Percentiles rank a stretch among this genome's conserved stretches.
These are phyloP conservation scores for Agrypnia vestita DNA, from an alignment of 1,140 invertebrate species.

Conservation along the genomic window DNA sequence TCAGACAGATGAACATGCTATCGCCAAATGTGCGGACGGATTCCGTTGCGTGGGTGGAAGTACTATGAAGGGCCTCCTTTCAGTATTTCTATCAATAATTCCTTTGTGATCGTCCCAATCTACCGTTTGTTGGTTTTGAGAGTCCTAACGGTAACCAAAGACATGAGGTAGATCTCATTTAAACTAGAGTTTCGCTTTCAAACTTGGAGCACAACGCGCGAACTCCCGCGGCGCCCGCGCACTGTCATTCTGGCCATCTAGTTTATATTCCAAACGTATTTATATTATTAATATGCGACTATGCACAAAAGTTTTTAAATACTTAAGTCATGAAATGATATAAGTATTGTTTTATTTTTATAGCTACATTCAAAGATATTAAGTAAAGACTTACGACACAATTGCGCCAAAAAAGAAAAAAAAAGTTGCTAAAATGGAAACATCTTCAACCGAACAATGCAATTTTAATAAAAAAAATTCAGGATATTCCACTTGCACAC, in stretches of 20 bases:
- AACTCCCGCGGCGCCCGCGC: neutral
- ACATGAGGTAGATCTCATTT: constrained; percentile 39
- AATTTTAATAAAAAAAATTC: too few relatives aligned
- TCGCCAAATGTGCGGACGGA: constrained; percentile 40
- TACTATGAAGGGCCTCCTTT: constrained; percentile 35
- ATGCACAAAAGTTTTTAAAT: too few relatives aligned
- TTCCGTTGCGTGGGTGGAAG: constrained; percentile 34
- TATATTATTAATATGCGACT: too few relatives aligned
- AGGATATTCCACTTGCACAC: too few relatives aligned
- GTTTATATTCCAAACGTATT: too few relatives aligned
- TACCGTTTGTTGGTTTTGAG: constrained; percentile 41
- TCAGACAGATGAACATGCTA: constrained; percentile 49
- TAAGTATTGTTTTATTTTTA: too few relatives aligned
- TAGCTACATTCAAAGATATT: too few relatives aligned
- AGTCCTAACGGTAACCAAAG: constrained; percentile 43
- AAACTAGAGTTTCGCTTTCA: constrained; percentile 28
- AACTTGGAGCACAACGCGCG: neutral
- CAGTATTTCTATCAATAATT: constrained; percentile 48
- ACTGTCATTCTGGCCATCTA: neutral
- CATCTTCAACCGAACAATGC: too few relatives aligned
- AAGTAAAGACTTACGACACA: too few relatives aligned
- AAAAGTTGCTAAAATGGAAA: too few relatives aligned
- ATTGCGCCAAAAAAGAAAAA: too few relatives aligned
- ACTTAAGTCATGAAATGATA: too few relatives aligned
- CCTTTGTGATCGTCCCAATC: constrained; percentile 47